Percentiles rank a stretch among this genome's conserved stretches.
phyloP scores from a whole-genome alignment of 2,797 vertebrate genomes.

The Anabacerthia variegaticeps region DNA sequence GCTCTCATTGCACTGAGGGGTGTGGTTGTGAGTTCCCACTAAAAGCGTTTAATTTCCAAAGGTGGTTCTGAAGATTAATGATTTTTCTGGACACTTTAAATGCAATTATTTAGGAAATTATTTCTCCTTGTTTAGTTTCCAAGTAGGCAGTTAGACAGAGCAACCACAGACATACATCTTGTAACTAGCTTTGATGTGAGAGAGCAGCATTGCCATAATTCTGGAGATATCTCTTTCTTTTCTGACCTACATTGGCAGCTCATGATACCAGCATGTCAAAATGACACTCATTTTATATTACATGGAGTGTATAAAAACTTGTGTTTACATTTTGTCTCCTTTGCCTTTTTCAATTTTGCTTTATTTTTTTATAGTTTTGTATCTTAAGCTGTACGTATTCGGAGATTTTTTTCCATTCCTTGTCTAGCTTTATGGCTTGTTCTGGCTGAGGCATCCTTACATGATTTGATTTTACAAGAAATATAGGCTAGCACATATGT shows the following conservation, averaged over 20 bases:
- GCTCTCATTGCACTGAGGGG: neutral
- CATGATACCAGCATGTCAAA: constrained; percentile 1
- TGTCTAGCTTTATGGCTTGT: constrained; percentile 74
- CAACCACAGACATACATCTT: neutral
- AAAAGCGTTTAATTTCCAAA: neutral
- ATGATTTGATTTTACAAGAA: constrained; percentile 55
- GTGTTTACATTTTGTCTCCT: constrained; percentile 48
- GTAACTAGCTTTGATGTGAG: neutral
- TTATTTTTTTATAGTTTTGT: constrained; percentile 70
- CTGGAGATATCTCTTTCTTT: constrained; percentile 8
- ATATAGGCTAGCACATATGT: constrained; percentile 40
- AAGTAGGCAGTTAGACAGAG: neutral
- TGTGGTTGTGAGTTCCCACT: neutral
- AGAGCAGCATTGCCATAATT: neutral
- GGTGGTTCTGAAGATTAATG: neutral
- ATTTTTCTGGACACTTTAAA: constrained; percentile 1
- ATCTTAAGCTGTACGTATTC: constrained; percentile 70
- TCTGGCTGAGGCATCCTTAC: constrained; percentile 48
- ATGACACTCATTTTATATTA: neutral
- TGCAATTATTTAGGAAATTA: neutral
- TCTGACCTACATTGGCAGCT: constrained; percentile 23
- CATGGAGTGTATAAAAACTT: neutral
- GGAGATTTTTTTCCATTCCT: constrained; percentile 64
- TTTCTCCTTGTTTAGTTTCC: neutral
- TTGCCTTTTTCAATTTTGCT: constrained; percentile 59